A percentile compares a stretch with the other conserved stretches of the same genome.
Evolutionary conservation across 1,140 invertebrate genomes (phyloP).

Genomic region (Probaryconus sp.): DNA sequence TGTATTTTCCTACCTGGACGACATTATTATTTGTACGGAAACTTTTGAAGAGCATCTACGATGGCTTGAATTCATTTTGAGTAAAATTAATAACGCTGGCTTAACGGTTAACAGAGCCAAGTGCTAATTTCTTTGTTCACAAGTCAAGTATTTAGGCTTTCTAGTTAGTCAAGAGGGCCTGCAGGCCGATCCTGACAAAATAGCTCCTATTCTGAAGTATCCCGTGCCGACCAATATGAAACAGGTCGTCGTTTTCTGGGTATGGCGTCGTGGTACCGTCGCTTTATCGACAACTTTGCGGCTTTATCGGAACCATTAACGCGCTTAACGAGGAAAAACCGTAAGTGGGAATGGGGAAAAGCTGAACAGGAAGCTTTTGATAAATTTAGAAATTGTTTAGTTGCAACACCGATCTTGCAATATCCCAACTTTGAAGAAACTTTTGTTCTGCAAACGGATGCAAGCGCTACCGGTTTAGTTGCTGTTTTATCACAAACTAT

Average conservation of each 20-base stretch:
- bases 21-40: constrained; percentile 64
- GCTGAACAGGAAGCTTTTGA: background rate
- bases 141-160: constrained; percentile 25
- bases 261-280: constrained; percentile 64
- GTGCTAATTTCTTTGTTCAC: constrained; percentile 53
- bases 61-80: background rate
- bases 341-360: background rate
- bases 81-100: constrained; percentile 28
- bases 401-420: too few relatives aligned
- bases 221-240: constrained; percentile 39
- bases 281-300: constrained; percentile 61
- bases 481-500: too few relatives aligned
- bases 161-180: background rate
- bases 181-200: background rate
- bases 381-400: too few relatives aligned
- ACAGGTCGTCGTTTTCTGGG: constrained; percentile 60
- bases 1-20: constrained; percentile 65
- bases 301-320: background rate
- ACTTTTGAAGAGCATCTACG: constrained; percentile 68
- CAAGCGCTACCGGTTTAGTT: too few relatives aligned
- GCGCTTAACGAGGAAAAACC: background rate
- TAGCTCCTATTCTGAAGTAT: constrained; percentile 25
- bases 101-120: constrained; percentile 55
- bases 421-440: too few relatives aligned
- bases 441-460: too few relatives aligned